Evolutionary conservation across 2,113 vertebrate species (phyloP), one percentile per base, ranked within the genome.

Genomic region (Sula dactylatra): DNA sequence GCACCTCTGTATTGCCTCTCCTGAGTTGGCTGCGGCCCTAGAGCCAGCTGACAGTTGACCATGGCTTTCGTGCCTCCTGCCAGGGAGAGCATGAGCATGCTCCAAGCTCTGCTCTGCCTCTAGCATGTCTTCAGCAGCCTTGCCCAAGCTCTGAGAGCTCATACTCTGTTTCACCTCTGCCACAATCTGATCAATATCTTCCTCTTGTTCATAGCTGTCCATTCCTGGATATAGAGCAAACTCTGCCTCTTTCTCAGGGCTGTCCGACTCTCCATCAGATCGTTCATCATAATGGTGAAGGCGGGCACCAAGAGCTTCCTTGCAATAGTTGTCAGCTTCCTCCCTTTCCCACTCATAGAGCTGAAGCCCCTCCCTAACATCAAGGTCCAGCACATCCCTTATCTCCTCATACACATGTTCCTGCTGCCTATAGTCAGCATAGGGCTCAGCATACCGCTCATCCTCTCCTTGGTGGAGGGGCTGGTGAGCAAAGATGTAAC

Each of bases 331-430:
- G 34, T 98, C 98, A 36, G 96, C 98, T 92, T 97, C 98, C 59
- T 98, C 97, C 67, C 88, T 97, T 89, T 98, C 98, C 34, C 94
- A 97, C 69, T 98, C 98, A n/a, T 98, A 97, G 44, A 99, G 97
- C 27, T 98, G 98, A 65, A 99, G 97, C 4, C 98, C 96, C 3
- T 97, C 98, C 67, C 96, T 97, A 42, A 95, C 95, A 65, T 98
- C 98, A 55, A 97, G 91, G 64, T 98, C 86, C 3, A 98, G 96
- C 24, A 98, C 95, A 9, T 99, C 98, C 29, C 98, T 97, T 70
- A 99, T 99, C 95, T 99, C 99, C 96, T 99, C 99, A 18, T 99
- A 99, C 77, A 99, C 99, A 40, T 99, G 99, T 95, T 99, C 99
- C 66, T 99, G 98, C 36, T 98, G 96, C 14, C 98, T 98, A 86